These are phyloP conservation scores for Dynastes tityus DNA, from an alignment of 2,888 invertebrate genomes.

Conservation along the genomic window DNA sequence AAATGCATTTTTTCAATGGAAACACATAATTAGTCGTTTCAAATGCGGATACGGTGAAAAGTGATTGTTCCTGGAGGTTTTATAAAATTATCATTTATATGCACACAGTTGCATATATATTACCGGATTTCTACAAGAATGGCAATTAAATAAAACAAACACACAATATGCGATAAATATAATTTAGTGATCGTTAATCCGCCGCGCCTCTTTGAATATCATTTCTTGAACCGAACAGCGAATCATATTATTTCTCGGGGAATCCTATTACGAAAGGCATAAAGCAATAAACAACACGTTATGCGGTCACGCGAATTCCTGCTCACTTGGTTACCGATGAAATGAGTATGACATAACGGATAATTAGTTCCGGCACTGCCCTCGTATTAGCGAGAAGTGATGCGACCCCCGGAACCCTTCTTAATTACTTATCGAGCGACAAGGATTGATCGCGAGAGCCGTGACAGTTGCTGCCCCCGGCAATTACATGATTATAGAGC, in stretches of 20 bases:
- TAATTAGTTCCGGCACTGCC: conserved; percentile 47
- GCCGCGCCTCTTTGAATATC: conserved; percentile 21
- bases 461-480: conserved; percentile 63
- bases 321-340: conserved; percentile 40
- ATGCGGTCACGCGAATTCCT: conserved; percentile 44
- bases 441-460: conserved; percentile 69
- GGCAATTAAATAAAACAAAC: conserved; percentile 23
- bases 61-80: background rate
- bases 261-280: conserved; percentile 42
- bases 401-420: conserved; percentile 60
- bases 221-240: conserved; percentile 16
- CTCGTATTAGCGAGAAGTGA: conserved; percentile 54
- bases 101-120: conserved; percentile 1
- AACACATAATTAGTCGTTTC: conserved; percentile 29
- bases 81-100: background rate
- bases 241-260: conserved; percentile 28
- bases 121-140: conserved; percentile 30
- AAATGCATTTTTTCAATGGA: background rate
- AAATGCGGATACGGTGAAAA: conserved; percentile 1
- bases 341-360: conserved; percentile 43
- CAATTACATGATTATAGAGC: conserved; percentile 68
- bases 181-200: conserved; percentile 33
- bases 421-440: conserved; percentile 66
- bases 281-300: conserved; percentile 43
- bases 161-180: conserved; percentile 33